Evolutionary conservation across 2,797 vertebrate genomes (phyloP), one percentile per base, ranked within the genome.

Genomic region (Anguilla anguilla): DNA sequence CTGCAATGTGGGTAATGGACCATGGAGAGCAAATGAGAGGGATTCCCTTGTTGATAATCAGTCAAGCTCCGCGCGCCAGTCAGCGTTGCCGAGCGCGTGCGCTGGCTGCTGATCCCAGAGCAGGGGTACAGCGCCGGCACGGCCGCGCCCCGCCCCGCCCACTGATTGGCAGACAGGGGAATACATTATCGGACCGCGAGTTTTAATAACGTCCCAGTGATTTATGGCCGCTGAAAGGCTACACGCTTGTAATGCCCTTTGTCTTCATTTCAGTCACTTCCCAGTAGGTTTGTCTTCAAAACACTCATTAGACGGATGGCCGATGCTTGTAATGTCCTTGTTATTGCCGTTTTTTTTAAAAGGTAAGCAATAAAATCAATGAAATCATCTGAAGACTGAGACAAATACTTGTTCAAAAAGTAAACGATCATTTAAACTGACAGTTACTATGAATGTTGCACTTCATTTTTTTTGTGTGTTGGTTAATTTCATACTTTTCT

Each of bases 201-300:
- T 81, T 81, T 49, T 81, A 81, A 81, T 81, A 46, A 81, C 77
- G 25, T 81, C 77, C 77, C 43, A 0, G 35, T 81, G 77, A 81
- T 81, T 81, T 81, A 81, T 51, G 77, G 25, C 77, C 25, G 77
- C 77, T n/a, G 77, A 81, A 81, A 81, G 77, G 77, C 77, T 81
- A 81, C 43, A n/a, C 7, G 77, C 77, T 25, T 81, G 77, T 51
- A 81, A 81, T 81, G 77, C 25, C 3, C 43, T 81, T 81, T 81
- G 77, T 81, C 77, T 81, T 81, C 19, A 81, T 81, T 81, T 81
- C 46, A n/a, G 22, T 81, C 77, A n/a, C 77, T 49, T 49, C 39
- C 69, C 77, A n/a, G 77, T 35, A 81, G 77, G 77, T 81, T 81
- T 51, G 25, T 25, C 77, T 49, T 81, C 25, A 81, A 49, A 81